These are phyloP conservation scores for Biston betularia DNA, from an alignment of 2,888 invertebrate genomes.

Conservation along the genomic window DNA sequence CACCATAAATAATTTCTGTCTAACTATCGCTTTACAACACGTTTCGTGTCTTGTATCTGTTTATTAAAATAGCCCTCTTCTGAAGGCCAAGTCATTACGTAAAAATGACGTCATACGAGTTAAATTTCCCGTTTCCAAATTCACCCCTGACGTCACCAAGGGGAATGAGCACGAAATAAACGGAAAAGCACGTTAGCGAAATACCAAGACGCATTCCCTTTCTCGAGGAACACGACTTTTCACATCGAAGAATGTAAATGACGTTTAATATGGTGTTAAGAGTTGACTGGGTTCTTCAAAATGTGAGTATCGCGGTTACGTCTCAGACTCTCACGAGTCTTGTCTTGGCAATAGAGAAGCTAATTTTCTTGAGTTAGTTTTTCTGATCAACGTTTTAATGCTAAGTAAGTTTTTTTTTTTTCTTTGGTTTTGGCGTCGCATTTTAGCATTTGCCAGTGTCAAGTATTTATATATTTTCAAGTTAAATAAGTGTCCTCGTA, in stretches of 20 bases:
- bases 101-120: slow-evolving; percentile 22
- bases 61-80: background rate
- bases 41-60: too few species aligned
- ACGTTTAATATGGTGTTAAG: slow-evolving; percentile 44
- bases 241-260: slow-evolving; percentile 57
- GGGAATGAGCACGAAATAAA: slow-evolving; percentile 47
- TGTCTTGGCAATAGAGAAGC: background rate
- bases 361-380: background rate
- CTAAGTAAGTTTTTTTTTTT: background rate
- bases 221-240: slow-evolving; percentile 52
- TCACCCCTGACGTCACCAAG: slow-evolving; percentile 35
- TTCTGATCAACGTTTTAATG: background rate
- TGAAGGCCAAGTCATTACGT: slow-evolving; percentile 9
- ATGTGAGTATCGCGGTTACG: slow-evolving; percentile 10
- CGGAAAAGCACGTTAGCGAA: slow-evolving; percentile 47
- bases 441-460: too few species aligned
- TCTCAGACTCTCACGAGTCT: slow-evolving; percentile 2
- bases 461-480: too few species aligned
- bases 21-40: too few species aligned
- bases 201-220: slow-evolving; percentile 55
- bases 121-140: slow-evolving; percentile 33
- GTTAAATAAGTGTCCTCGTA: too few species aligned
- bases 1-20: too few species aligned
- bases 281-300: slow-evolving; percentile 27
- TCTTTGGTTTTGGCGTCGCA: too few species aligned